Base-by-base conservation (phyloP, 2,113 vertebrate species). In the Sitta europaea region DNA sequence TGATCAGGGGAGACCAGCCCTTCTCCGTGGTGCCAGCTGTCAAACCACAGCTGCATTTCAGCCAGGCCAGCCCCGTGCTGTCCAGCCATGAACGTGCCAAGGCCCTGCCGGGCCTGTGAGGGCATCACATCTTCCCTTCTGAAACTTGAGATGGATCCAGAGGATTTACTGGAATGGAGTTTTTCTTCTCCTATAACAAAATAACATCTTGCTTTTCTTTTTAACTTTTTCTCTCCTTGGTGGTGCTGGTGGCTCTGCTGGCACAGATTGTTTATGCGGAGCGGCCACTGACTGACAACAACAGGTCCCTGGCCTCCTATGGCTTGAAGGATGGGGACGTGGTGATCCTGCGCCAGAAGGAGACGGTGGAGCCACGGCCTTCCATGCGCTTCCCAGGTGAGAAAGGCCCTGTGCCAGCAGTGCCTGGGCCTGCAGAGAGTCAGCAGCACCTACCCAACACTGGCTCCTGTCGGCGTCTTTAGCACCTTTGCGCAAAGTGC, bases 291-390 rank as follows among this genome's bases (percentile, higher is more conserved):
- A 99, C 98, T 14, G 99, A 99, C 97, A 99, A 98, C 92, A 98
- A 98, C 94, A 98, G 98, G 95, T 99, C 99, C 25, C 97, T 99
- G 98, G 99, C 98, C 42, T 99, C 98, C 27, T 99, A 99, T n/a
- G 99, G 99, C 73, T 94, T 99, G 91, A 99, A 99, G 81, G 99
- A 99, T 20, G 99, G 99, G 7, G 99, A 99, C 3, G 99, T 99
- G 96, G 98, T 99, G 92, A 98, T 99, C 86, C 97, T 99, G 88
- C 98, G 98, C 42, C 99, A 99, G 96, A 98, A 98, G 53, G 98
- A 98, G 74, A 94, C 93, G 1, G 97, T 98, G 17, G 99, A 99
- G 61, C 97, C 98, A 12, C 98, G 98, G 53, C 98, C 98, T 25
- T 84, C 98, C 9, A 97, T 98, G 70, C 98, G 98, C 11, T 98